Evolutionary conservation across 2,113 vertebrate species (phyloP).

Genomic region (Thryonomys swinderianus): DNA sequence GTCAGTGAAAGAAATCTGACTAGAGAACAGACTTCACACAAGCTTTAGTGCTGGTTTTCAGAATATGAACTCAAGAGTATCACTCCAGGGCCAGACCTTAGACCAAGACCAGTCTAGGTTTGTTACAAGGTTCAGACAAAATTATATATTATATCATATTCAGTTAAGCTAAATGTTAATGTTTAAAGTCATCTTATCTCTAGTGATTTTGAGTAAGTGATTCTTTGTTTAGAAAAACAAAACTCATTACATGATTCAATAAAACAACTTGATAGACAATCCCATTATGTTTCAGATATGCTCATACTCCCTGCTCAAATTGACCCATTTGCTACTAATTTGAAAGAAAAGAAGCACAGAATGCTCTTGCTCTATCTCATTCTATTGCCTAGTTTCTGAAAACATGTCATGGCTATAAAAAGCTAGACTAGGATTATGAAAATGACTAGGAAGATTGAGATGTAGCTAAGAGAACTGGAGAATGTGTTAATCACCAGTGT

Average conservation of each 20-base stretch:
- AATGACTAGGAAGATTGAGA: not conserved
- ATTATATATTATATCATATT: not conserved
- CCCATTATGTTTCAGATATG: not conserved
- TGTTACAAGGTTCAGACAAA: not conserved
- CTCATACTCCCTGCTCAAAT: not conserved
- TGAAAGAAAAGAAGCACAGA: not conserved
- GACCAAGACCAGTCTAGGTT: not conserved
- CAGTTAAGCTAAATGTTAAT: not conserved
- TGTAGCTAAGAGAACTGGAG: not conserved
- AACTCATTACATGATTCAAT: not conserved
- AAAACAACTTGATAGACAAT: not conserved
- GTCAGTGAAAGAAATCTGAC: not conserved
- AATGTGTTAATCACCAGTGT: too few species aligned
- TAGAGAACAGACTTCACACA: too few species aligned
- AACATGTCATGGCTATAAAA: not conserved
- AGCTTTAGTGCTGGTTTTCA: not conserved
- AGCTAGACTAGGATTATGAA: not conserved
- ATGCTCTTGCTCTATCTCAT: not conserved
- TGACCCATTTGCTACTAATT: not conserved
- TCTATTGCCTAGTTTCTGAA: not conserved
- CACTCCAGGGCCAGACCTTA: fast-evolving
- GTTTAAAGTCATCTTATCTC: not conserved
- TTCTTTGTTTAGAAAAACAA: not conserved
- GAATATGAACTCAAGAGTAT: fast-evolving
- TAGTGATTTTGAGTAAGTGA: not conserved